These are phyloP conservation scores for Bungarus multicinctus DNA, from an alignment of 2,113 vertebrate genomes.

Conservation along the genomic window DNA sequence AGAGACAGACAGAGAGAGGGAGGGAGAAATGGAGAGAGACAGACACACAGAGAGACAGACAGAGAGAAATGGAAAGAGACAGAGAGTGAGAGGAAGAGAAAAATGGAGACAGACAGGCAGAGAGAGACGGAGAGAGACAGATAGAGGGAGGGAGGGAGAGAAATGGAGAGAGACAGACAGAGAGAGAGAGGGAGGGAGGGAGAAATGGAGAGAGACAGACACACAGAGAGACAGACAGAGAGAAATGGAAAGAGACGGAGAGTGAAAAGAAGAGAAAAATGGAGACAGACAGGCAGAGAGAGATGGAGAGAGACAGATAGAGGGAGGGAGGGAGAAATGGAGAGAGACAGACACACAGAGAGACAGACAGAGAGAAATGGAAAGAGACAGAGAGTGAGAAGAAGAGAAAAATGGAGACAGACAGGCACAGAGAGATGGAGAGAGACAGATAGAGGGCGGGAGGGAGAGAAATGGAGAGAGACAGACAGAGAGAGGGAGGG, in stretches of 20 bases:
- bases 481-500: too few relatives aligned
- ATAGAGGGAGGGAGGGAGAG: fast-evolving
- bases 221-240: background rate
- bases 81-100: too few relatives aligned
- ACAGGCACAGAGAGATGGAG: background rate
- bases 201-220: too few relatives aligned
- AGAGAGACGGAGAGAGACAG: background rate
- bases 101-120: too few relatives aligned
- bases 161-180: too few relatives aligned
- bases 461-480: too few relatives aligned
- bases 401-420: background rate
- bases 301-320: background rate
- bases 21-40: background rate
- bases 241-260: background rate
- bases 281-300: background rate
- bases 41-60: background rate
- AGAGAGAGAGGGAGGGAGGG: fast-evolving
- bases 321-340: fast-evolving
- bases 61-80: too few relatives aligned
- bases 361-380: fast-evolving
- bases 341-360: too few relatives aligned
- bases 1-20: background rate
- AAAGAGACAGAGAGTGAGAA: background rate
- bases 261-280: too few relatives aligned
- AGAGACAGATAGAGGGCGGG: background rate